Percentiles rank a stretch among this genome's conserved stretches.
Evolutionary conservation across 2,888 invertebrate species (phyloP).

Genomic region (Eupithecia abbreviata): DNA sequence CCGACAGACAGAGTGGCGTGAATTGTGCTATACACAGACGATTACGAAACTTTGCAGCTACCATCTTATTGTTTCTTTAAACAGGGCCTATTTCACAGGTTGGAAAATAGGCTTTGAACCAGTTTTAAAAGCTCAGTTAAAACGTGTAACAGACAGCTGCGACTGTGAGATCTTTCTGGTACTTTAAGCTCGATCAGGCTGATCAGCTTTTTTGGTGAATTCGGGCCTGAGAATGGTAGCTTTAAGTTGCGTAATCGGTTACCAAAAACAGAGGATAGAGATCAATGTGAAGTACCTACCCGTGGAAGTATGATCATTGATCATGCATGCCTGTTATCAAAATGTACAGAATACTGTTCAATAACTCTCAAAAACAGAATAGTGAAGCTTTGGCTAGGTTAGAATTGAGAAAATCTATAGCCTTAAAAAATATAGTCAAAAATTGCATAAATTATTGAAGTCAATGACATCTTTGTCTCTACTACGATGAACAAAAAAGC

Average conservation of each 20-base stretch:
- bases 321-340: too few species aligned
- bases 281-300: not conserved
- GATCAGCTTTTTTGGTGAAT: not conserved
- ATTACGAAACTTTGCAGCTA: not conserved
- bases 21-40: not conserved
- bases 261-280: not conserved
- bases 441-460: too few species aligned
- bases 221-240: not conserved
- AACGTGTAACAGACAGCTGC: not conserved
- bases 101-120: not conserved
- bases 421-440: too few species aligned
- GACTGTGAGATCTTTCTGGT: not conserved
- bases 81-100: not conserved
- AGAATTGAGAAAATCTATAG: too few species aligned
- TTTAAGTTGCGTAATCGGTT: not conserved
- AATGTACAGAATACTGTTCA: too few species aligned
- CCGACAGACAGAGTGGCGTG: not conserved
- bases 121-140: not conserved
- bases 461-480: too few species aligned
- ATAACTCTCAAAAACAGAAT: too few species aligned
- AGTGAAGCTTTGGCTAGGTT: too few species aligned
- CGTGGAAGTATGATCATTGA: too few species aligned
- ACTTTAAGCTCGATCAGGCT: not conserved
- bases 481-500: too few species aligned
- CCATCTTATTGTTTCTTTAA: not conserved